Evolutionary conservation across 2,888 invertebrate genomes (phyloP).

Genomic region (Noctua janthina): DNA sequence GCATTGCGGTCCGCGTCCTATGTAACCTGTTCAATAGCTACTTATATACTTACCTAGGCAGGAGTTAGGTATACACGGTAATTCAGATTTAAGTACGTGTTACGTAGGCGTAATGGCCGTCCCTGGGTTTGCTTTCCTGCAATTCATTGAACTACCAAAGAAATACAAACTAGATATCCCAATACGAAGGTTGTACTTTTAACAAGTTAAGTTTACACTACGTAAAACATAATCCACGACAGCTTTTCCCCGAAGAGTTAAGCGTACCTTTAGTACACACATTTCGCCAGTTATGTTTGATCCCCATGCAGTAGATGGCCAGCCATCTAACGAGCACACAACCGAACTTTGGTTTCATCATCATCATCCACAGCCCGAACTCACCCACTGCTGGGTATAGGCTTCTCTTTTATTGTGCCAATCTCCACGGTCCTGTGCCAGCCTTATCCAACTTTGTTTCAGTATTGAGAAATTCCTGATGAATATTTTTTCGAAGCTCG

Average conservation of each 20-base stretch:
- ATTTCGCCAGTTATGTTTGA: background rate
- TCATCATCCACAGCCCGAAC: too few species aligned
- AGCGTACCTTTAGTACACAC: background rate
- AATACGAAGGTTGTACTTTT: background rate
- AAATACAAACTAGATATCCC: constrained; percentile 1
- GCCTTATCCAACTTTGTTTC: too few species aligned
- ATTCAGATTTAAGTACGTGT: constrained; percentile 19
- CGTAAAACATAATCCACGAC: background rate
- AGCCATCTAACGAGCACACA: background rate
- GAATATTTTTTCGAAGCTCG: background rate
- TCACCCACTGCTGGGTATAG: too few species aligned
- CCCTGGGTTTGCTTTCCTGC: background rate
- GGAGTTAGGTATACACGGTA: constrained; percentile 3
- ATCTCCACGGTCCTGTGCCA: too few species aligned
- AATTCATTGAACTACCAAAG: constrained; percentile 1
- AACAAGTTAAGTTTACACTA: background rate
- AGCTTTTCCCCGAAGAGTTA: background rate
- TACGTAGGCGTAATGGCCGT: constrained; percentile 4
- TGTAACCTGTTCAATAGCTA: background rate
- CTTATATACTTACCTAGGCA: background rate
- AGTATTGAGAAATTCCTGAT: background rate
- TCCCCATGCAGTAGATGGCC: background rate
- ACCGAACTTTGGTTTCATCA: background rate
- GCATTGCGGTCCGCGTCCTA: constrained; percentile 49
- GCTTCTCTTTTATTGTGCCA: too few species aligned